These are phyloP conservation scores for Ageneiosus marmoratus DNA, from an alignment of 2,113 vertebrate genomes.

Conservation along the genomic window DNA sequence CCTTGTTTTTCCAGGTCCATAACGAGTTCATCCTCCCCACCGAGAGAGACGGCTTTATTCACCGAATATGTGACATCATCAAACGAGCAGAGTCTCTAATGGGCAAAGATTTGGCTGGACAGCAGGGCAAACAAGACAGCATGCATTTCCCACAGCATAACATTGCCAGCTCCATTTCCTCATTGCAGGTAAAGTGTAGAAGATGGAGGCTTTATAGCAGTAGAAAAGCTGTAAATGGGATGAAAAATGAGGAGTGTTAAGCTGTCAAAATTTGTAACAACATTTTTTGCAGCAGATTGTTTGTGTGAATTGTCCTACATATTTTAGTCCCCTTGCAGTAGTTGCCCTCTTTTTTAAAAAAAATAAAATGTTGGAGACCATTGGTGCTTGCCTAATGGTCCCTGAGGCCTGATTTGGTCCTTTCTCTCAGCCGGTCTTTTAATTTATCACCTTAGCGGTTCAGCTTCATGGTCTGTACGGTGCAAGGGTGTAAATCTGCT, in stretches of 20 bases:
- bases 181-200: conserved; percentile 69
- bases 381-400: neutral
- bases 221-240: neutral
- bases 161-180: conserved; percentile 60
- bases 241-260: neutral
- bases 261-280: neutral
- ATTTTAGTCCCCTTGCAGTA: neutral
- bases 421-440: neutral
- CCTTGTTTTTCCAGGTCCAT: conserved; percentile 76
- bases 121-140: conserved; percentile 55
- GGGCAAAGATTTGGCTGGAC: conserved; percentile 71
- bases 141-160: conserved; percentile 55
- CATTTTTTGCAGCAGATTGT: neutral
- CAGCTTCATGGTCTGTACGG: neutral
- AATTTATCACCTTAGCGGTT: neutral
- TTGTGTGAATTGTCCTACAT: neutral
- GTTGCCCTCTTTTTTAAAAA: neutral
- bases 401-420: neutral
- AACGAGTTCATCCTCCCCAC: conserved; percentile 95
- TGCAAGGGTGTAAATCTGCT: neutral
- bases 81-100: conserved; percentile 88
- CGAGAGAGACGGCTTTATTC: conserved; percentile 87
- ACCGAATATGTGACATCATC: conserved; percentile 91
- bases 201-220: neutral
- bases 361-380: too few relatives aligned